Base-by-base conservation (phyloP, 2,888 invertebrate species). In the Ophioninae sp. region DNA sequence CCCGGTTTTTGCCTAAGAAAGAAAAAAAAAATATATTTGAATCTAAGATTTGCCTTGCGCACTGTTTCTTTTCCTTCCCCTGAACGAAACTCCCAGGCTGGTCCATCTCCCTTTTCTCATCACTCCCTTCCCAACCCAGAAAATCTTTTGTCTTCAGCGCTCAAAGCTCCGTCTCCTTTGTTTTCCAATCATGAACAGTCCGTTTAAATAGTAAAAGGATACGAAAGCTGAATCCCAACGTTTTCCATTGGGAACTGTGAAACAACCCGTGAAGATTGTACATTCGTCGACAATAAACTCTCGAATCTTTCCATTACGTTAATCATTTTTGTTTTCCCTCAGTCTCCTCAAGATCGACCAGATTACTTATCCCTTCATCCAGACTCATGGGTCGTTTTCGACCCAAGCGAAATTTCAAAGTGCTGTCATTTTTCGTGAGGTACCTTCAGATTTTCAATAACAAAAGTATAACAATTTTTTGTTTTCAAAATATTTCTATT, bases 1-100 rank as follows among this genome's bases (percentile, higher is more conserved):
- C 75, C 71, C 79, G 68, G 79, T 65, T 81, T 84, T 72, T 72
- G 67, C 81, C 58, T 84, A 20, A 51, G 30, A 72, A 65, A 44
- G 39, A 63, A 59, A 22, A 63, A 59, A 72, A 58, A 64, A 30
- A 59, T 71, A 64, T 69, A 71, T 71, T 63, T n/a, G 23, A 44
- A 64, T 72, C 41, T 51, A 39, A 63, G 22, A 69, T 56, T 58
- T 41, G 8, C 37, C 58, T 67, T 75, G 41, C 51, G 71, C 37
- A 71, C 71, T 69, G n/a, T 37, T 61, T 59, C 68, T 72, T 64
- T 72, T 72, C 23, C 20, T 74, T 8, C 17, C 17, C 51, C 51
- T 51, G 51, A 64, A 51, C 17, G n/a, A 61, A n/a, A 23, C n/a
- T 37, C 37, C 30, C 0, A 17, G 41, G 41, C 39, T 73, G 9